Evolutionary conservation across 2,113 vertebrate genomes (phyloP), one percentile per base, ranked within the genome.

Genomic region (Tiliqua scincoides): DNA sequence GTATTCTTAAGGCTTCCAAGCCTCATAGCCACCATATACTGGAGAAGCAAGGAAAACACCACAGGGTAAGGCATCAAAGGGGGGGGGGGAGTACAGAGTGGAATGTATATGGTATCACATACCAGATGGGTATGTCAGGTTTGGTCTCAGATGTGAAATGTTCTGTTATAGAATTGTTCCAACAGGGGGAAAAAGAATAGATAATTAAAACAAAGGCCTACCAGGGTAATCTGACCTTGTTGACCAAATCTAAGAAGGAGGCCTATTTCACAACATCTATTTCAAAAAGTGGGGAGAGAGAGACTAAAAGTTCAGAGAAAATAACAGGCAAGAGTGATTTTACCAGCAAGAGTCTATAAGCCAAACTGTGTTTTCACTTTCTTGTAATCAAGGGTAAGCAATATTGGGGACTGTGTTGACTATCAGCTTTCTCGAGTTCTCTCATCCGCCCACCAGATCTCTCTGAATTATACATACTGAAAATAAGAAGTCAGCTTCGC

Each of bases 401-500:
- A 85, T 54, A 86, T 82, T 88, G 79, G 68, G 89, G 92, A 78
- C 78, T 88, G 85, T 88, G 93, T 85, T 92, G 85, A 94, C 85
- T 93, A 88, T 92, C 93, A 91, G 81, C 86, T 92, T 94, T 96
- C 94, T 95, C 79, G 81, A 93, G 71, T 61, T 79, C 93, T 94
- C 92, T 91, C 93, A 93, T 0, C 87, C 87, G 92, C 89, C 95
- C 90, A 93, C 93, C 85, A 89, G 90, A 91, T 94, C 88, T 95
- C 84, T 94, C 84, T 59, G 82, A 91, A 95, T 94, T 94, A 95
- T 87, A 82, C 90, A 95, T 95, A 94, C 40, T 95, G 95, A 96
- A 95, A 96, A 95, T 91, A 94, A 95, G 82, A 86, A 57, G 86
- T 92, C 89, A 95, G 79, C 88, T 90, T 91, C 93, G 70, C 80